Percentiles rank a stretch among this genome's conserved stretches.
Conservation (phyloP, 2,797 vertebrate species). For the Arrhamphus sclerolepis region DNA sequence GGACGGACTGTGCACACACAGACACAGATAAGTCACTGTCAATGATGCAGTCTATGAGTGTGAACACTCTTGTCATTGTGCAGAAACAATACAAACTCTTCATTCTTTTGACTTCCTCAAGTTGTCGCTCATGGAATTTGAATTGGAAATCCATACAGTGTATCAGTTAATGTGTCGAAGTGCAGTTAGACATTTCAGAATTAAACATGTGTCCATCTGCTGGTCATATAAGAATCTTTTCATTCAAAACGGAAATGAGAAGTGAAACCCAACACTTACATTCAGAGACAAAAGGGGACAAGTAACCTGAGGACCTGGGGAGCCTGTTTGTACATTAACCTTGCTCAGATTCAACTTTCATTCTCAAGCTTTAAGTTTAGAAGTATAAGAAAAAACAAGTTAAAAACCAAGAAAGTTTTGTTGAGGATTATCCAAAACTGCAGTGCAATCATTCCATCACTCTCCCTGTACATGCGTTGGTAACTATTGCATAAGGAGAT, state of each 20-base stretch:
- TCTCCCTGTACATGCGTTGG: conserved; percentile 51
- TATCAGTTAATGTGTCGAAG: not conserved
- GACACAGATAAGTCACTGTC: conserved; percentile 74
- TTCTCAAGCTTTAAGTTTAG: no score
- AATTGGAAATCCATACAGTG: conserved; percentile 3
- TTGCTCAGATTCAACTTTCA: no score
- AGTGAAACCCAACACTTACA: conserved; percentile 62
- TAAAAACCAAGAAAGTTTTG: no score
- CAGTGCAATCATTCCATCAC: not conserved
- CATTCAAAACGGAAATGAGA: conserved; percentile 42
- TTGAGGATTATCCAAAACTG: no score
- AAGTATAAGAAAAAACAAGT: no score
- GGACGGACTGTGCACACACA: conserved; percentile 80
- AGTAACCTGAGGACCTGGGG: conserved; percentile 61
- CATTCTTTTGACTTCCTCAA: not conserved
- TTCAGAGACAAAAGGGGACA: conserved; percentile 22
- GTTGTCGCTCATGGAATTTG: not conserved
- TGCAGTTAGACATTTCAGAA: conserved; percentile 1
- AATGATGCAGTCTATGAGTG: conserved; percentile 33
- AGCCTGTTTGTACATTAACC: not conserved
- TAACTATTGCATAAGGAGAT: conserved; percentile 24
- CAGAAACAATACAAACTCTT: not conserved
- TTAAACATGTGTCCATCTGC: conserved; percentile 12
- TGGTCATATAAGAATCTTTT: conserved; percentile 27
- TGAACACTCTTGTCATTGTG: conserved; percentile 14